Evolutionary conservation across 2,113 vertebrate genomes (phyloP).

Genomic region (Nannobrachium achirus): DNA sequence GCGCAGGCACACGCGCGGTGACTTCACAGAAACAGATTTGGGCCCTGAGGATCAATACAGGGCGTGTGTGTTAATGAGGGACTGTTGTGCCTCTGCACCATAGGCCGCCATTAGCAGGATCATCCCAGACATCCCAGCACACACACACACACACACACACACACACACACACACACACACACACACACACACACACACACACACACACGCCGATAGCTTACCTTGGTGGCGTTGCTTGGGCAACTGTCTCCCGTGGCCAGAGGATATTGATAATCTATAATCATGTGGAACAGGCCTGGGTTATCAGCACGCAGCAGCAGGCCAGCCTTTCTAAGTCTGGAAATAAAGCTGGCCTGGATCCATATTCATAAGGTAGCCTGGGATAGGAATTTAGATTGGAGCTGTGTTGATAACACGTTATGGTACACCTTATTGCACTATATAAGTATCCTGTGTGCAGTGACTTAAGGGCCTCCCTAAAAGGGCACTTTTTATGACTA

Average conservation of each 20-base stretch:
- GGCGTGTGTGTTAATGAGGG: constrained; percentile 53
- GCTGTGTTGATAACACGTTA: too few relatives aligned
- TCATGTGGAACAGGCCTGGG: constrained; percentile 81
- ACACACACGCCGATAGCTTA: constrained; percentile 71
- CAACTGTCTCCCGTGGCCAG: constrained; percentile 84
- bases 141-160: not conserved
- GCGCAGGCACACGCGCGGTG: constrained; percentile 22
- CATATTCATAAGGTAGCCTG: constrained; percentile 21
- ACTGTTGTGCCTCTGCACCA: constrained; percentile 42
- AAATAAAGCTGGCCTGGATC: constrained; percentile 34
- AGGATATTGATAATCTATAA: constrained; percentile 93
- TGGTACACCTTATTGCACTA: too few relatives aligned
- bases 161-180: constrained; percentile 4
- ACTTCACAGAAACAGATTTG: constrained; percentile 41
- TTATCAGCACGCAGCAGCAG: constrained; percentile 84
- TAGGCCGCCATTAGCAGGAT: constrained; percentile 36
- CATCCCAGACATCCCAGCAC: constrained; percentile 22
- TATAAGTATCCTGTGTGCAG: too few relatives aligned
- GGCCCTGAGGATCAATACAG: constrained; percentile 44
- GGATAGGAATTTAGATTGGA: too few relatives aligned
- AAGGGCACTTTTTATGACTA: too few relatives aligned
- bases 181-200: not conserved
- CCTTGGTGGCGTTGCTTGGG: constrained; percentile 83
- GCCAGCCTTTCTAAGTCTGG: constrained; percentile 37
- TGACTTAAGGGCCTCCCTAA: too few relatives aligned